These are phyloP conservation scores for Amazonetta brasiliensis DNA, from an alignment of 2,797 vertebrate genomes.

Conservation along the genomic window DNA sequence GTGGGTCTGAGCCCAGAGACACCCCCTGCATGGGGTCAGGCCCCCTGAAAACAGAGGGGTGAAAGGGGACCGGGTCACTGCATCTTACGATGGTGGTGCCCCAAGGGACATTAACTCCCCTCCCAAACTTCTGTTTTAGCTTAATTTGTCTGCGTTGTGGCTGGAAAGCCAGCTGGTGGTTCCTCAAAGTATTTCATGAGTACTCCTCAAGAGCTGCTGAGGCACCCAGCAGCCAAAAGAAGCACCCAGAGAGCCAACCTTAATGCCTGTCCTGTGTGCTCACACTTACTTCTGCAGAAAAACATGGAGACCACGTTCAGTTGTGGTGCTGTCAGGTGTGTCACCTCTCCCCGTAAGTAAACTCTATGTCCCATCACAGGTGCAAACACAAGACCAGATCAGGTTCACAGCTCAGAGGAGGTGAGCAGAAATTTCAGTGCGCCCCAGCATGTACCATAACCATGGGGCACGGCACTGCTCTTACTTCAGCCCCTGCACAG, in stretches of 20 bases:
- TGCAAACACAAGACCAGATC: rapidly evolving
- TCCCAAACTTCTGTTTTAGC: not conserved
- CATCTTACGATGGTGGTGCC: not conserved
- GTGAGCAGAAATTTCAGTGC: not conserved
- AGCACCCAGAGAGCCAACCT: not conserved
- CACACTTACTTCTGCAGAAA: not conserved
- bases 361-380: not conserved
- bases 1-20: not conserved
- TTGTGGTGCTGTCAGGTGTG: not conserved
- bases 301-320: not conserved
- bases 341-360: not conserved
- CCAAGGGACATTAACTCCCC: not conserved
- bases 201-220: not conserved
- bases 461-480: not conserved
- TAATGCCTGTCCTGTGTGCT: not conserved
- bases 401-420: not conserved
- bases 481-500: not conserved
- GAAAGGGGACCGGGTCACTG: not conserved
- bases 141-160: not conserved
- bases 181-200: not conserved
- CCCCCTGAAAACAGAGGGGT: not conserved
- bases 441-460: not conserved
- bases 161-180: not conserved
- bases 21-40: not conserved
- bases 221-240: too few species aligned